These are phyloP conservation scores for Oreotrochilus melanogaster DNA, from an alignment of 2,113 vertebrate species.

Conservation along the genomic window DNA sequence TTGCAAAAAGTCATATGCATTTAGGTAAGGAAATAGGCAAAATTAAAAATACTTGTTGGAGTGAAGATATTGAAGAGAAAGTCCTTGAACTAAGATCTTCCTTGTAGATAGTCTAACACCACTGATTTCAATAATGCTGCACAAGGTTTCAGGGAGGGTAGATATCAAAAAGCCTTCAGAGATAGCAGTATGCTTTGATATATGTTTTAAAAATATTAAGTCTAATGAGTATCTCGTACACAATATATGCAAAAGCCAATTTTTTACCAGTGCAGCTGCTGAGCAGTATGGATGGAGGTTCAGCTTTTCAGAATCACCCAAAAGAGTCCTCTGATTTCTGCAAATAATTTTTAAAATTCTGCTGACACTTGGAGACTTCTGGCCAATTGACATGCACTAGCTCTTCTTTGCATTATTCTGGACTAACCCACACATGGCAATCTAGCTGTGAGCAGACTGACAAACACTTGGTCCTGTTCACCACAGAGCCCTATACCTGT, in stretches of 20 bases:
- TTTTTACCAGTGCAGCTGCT: not conserved
- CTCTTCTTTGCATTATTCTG: not conserved
- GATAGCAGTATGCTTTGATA: not conserved
- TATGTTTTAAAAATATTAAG: not conserved
- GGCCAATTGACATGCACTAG: not conserved
- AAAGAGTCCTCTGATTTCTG: not conserved
- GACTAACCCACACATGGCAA: not conserved
- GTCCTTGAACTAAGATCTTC: not conserved
- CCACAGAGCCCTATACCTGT: not conserved
- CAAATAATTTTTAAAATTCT: not conserved
- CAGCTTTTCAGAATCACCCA: not conserved
- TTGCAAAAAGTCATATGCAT: not conserved
- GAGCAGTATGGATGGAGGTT: not conserved
- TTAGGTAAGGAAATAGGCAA: not conserved
- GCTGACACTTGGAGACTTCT: not conserved
- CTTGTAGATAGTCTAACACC: not conserved
- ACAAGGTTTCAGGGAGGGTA: not conserved
- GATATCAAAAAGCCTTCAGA: not conserved
- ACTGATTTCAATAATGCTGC: not conserved
- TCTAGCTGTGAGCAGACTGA: not conserved
- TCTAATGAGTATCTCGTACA: not conserved
- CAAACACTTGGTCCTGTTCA: not conserved
- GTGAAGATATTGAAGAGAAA: not conserved
- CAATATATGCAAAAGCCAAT: not conserved
- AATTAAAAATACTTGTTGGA: not conserved